phyloP scores from a whole-genome alignment of 2,888 invertebrate species.

The Acleris laterana region DNA sequence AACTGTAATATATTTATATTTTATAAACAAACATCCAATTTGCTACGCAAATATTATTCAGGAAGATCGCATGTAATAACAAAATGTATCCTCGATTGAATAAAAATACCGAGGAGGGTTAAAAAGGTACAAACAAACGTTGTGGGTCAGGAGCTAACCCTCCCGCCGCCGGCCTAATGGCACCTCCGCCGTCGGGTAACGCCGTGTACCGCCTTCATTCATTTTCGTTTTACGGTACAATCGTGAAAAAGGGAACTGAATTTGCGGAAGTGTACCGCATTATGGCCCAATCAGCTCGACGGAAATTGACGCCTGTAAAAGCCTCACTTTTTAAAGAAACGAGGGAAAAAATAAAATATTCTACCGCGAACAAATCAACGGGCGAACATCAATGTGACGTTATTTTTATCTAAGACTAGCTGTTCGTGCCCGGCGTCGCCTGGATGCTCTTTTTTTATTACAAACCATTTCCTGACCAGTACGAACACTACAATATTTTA shows the following conservation, averaged over 20 bases:
- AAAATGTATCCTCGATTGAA: slow-evolving; percentile 30
- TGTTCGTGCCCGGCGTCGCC: too few relatives aligned
- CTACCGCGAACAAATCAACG: too few relatives aligned
- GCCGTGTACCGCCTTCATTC: slow-evolving; percentile 25
- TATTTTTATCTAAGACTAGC: too few relatives aligned
- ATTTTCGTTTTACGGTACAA: slow-evolving; percentile 36
- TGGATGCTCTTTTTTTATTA: too few relatives aligned
- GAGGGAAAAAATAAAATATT: slow-evolving; percentile 13
- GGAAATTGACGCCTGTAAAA: slow-evolving; percentile 11
- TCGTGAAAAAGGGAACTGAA: slow-evolving; percentile 2
- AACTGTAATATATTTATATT: background rate
- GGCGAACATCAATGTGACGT: too few relatives aligned
- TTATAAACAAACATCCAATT: slow-evolving; percentile 20
- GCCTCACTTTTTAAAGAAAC: slow-evolving; percentile 11
- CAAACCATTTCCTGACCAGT: too few relatives aligned
- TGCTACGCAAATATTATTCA: slow-evolving; percentile 14
- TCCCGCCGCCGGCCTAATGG: slow-evolving; percentile 9
- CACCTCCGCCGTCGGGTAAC: slow-evolving; percentile 1
- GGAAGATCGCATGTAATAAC: slow-evolving; percentile 13
- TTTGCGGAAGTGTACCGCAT: slow-evolving; percentile 22
- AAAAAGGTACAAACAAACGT: slow-evolving; percentile 28
- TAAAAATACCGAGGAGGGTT: slow-evolving; percentile 25
- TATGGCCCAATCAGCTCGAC: slow-evolving; percentile 22
- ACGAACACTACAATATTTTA: too few relatives aligned
- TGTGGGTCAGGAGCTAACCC: slow-evolving; percentile 27